phyloP scores from a whole-genome alignment of 2,797 vertebrate genomes.

The Brachymystax lenok region DNA sequence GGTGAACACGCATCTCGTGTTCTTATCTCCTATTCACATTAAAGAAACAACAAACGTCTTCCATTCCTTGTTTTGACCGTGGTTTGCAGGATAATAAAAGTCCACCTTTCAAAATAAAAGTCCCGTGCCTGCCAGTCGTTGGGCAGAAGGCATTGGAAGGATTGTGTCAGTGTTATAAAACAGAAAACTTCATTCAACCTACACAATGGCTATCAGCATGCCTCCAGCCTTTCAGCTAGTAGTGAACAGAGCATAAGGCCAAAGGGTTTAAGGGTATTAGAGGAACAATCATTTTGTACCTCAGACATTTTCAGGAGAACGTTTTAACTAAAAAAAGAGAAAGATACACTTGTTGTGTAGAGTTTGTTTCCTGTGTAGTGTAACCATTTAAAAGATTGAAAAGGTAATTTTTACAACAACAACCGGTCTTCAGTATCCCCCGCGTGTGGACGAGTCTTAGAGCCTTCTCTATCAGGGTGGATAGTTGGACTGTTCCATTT shows the following conservation, averaged over 20 bases:
- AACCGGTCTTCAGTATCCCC: neutral
- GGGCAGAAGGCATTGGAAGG: neutral
- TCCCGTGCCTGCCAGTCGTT: neutral
- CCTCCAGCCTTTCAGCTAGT: neutral
- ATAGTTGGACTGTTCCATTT: constrained; percentile 30
- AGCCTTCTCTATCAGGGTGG: neutral
- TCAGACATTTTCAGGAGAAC: neutral
- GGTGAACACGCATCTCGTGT: neutral
- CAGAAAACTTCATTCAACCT: neutral
- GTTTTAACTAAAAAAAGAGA: neutral
- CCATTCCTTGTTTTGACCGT: neutral
- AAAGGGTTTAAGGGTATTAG: neutral
- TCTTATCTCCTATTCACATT: neutral
- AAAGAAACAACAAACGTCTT: neutral
- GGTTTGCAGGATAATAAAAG: neutral
- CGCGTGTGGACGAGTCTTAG: neutral
- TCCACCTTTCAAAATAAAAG: neutral
- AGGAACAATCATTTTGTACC: neutral
- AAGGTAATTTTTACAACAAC: too few species aligned
- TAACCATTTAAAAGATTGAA: too few species aligned
- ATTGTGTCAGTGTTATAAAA: neutral
- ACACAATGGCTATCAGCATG: neutral
- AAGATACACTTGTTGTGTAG: neutral
- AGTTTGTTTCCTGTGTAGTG: neutral
- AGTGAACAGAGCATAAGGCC: neutral